Percentiles rank a stretch among this genome's conserved stretches.
These are phyloP conservation scores for Protosalanx chinensis DNA, from an alignment of 2,797 vertebrate species.

Conservation along the genomic window DNA sequence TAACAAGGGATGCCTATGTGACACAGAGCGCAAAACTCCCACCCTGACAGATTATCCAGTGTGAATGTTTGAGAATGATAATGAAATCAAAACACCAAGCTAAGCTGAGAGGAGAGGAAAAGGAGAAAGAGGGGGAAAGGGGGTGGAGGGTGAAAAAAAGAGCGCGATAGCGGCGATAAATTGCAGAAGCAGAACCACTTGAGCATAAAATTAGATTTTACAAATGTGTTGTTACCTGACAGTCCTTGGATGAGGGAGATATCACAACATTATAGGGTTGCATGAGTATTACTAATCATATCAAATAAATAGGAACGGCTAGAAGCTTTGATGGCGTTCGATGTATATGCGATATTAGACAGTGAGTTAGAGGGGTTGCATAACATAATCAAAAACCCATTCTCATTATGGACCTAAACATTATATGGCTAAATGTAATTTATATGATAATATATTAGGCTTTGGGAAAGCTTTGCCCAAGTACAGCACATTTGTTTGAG, in stretches of 20 bases:
- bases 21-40: conserved; percentile 59
- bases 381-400: conserved; percentile 68
- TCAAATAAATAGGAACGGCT: conserved; percentile 73
- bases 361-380: conserved; percentile 45
- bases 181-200: conserved; percentile 79
- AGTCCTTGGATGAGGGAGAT: conserved; percentile 77
- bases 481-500: conserved; percentile 40
- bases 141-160: conserved; percentile 1
- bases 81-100: conserved; percentile 71
- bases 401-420: conserved; percentile 66
- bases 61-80: conserved; percentile 77
- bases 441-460: conserved; percentile 66
- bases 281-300: conserved; percentile 76
- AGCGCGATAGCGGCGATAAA: conserved; percentile 73
- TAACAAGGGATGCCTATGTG: conserved; percentile 57
- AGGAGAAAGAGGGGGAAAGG: conserved; percentile 37
- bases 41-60: conserved; percentile 70
- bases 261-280: conserved; percentile 72
- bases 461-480: conserved; percentile 35
- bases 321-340: conserved; percentile 55
- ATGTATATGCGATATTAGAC: conserved; percentile 54
- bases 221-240: conserved; percentile 84
- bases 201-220: conserved; percentile 89
- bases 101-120: conserved; percentile 65
- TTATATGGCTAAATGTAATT: conserved; percentile 66